These are phyloP conservation scores for Colletes latitarsis DNA, from an alignment of 1,140 invertebrate genomes.

Conservation along the genomic window DNA sequence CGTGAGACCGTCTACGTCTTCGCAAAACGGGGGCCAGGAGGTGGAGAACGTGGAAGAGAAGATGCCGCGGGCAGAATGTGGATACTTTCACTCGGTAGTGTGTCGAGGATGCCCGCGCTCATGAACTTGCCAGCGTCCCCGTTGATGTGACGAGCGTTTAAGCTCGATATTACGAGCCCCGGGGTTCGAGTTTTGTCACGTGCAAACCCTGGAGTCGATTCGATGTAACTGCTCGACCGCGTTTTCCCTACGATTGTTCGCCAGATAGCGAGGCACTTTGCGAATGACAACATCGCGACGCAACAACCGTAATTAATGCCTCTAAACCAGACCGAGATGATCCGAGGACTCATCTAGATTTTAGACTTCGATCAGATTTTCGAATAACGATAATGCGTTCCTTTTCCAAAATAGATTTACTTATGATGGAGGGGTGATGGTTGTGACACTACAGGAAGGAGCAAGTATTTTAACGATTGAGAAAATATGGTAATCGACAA, in stretches of 20 bases:
- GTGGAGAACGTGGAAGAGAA: slow-evolving; percentile 43
- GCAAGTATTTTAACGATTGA: too few species aligned
- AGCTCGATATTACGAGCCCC: slow-evolving; percentile 30
- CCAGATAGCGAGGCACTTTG: neutral
- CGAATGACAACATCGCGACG: neutral
- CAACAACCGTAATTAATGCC: neutral
- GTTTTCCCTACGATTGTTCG: slow-evolving; percentile 2
- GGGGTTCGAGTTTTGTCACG: slow-evolving; percentile 35
- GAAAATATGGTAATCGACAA: too few species aligned
- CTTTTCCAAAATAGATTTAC: too few species aligned
- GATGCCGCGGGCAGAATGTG: slow-evolving; percentile 44
- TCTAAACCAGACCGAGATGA: neutral
- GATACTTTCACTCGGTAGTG: slow-evolving; percentile 69
- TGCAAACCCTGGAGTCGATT: slow-evolving; percentile 10
- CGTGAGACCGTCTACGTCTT: slow-evolving; percentile 37
- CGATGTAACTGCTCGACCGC: slow-evolving; percentile 30
- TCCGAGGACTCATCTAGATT: neutral
- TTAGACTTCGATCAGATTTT: too few species aligned
- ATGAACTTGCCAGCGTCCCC: slow-evolving; percentile 65
- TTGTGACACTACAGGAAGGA: too few species aligned
- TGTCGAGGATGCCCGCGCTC: slow-evolving; percentile 68
- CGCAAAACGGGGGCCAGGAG: slow-evolving; percentile 6
- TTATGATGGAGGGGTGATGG: too few species aligned
- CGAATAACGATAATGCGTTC: too few species aligned
- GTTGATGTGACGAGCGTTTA: slow-evolving; percentile 32